A percentile compares a stretch with the other conserved stretches of the same genome.
Conservation (phyloP, 2,797 vertebrate species). For the Sebastes diaconus region DNA sequence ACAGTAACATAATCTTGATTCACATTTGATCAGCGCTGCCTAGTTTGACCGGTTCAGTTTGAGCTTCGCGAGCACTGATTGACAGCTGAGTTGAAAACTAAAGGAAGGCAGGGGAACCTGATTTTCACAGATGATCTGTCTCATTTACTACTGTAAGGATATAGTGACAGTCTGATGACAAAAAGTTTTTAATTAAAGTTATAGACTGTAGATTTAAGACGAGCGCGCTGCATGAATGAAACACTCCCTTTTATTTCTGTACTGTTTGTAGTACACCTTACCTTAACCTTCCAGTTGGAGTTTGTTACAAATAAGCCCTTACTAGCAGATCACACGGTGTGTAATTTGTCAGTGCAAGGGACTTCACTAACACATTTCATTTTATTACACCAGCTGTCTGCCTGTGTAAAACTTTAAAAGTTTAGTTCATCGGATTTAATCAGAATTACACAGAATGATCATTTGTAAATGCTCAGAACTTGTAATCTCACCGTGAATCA, state of each 20-base stretch:
- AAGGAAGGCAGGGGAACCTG: no score
- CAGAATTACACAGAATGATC: not conserved
- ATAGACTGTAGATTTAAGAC: not conserved
- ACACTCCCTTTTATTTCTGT: not conserved
- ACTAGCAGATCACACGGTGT: not conserved
- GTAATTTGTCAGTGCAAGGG: slow-evolving; percentile 4
- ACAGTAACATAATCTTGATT: no score
- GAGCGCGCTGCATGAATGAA: not conserved
- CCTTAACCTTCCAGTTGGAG: not conserved
- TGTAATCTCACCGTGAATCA: slow-evolving; percentile 22
- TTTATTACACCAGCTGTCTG: not conserved
- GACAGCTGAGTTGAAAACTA: no score
- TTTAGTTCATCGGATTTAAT: slow-evolving; percentile 26
- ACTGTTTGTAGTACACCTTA: not conserved
- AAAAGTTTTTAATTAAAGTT: no score
- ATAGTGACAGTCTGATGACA: no score
- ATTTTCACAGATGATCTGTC: no score
- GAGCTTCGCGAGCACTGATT: no score
- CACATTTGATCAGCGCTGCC: no score
- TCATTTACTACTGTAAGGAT: no score
- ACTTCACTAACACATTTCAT: not conserved
- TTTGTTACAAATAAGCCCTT: not conserved
- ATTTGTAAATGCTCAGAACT: slow-evolving; percentile 31
- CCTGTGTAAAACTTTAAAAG: not conserved
- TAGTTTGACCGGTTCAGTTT: no score